Evolutionary conservation across 2,113 vertebrate genomes (phyloP).

Genomic region (Apus apus): DNA sequence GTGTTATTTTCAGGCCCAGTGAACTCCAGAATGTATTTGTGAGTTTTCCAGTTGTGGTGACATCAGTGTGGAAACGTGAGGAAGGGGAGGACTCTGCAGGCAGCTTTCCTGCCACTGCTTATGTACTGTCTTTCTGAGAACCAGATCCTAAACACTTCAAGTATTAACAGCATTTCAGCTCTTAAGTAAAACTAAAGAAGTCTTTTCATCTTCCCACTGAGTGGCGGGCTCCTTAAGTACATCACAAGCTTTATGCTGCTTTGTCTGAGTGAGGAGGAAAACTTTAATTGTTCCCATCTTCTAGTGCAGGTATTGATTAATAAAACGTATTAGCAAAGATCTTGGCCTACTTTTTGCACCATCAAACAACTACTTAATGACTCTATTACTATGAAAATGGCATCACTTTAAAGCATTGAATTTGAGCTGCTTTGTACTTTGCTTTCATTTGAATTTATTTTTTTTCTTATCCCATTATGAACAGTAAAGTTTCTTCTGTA

Average conservation of each 20-base stretch:
- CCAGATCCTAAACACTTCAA: conserved; percentile 28
- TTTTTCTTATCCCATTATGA: conserved; percentile 13
- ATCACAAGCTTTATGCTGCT: conserved; percentile 50
- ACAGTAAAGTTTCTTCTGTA: neutral
- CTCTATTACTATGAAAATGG: conserved; percentile 53
- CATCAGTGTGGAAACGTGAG: neutral
- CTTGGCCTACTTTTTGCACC: conserved; percentile 58
- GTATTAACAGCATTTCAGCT: conserved; percentile 51
- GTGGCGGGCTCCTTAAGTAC: conserved; percentile 57
- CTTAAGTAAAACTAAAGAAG: conserved; percentile 64
- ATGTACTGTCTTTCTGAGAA: conserved; percentile 13
- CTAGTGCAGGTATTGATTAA: conserved; percentile 54
- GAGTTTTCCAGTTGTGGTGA: neutral
- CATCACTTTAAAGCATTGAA: conserved; percentile 37
- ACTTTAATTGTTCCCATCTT: conserved; percentile 52
- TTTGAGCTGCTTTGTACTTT: conserved; percentile 26
- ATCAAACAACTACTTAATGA: conserved; percentile 65
- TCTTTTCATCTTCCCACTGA: conserved; percentile 61
- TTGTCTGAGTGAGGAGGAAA: conserved; percentile 44
- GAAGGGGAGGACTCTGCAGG: neutral
- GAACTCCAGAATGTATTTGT: conserved; percentile 4
- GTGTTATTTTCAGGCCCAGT: conserved; percentile 18
- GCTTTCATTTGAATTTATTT: neutral
- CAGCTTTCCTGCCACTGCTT: conserved; percentile 1
- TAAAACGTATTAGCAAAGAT: conserved; percentile 64